phyloP scores from a whole-genome alignment of 2,797 vertebrate genomes.

The Gymnoscopelus braueri region DNA sequence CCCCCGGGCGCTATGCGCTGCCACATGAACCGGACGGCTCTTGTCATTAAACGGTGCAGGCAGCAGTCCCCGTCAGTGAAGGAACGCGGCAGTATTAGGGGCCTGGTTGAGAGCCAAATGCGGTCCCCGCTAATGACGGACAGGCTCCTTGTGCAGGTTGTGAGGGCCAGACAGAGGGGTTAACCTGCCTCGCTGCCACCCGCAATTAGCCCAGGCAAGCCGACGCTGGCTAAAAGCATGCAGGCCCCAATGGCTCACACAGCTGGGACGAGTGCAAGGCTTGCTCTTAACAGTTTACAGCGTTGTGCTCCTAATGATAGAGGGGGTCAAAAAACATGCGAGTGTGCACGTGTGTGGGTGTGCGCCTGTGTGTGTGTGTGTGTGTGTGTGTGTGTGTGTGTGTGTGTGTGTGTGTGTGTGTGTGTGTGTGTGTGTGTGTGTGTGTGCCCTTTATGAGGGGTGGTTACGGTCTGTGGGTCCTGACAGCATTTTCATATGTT shows the following conservation, averaged over 20 bases:
- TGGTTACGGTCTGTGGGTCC: constrained; percentile 55
- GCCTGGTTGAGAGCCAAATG: constrained; percentile 20
- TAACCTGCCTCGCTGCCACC: constrained; percentile 52
- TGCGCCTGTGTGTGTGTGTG: constrained; percentile 4
- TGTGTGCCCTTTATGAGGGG: constrained; percentile 47
- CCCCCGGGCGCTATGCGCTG: neutral
- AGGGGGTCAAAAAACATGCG: constrained; percentile 24
- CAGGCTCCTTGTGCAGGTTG: constrained; percentile 59
- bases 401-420: neutral
- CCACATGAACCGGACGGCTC: constrained; percentile 34
- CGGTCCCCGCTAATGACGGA: constrained; percentile 67
- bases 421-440: neutral
- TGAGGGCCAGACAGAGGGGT: constrained; percentile 31
- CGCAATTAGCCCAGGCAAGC: constrained; percentile 50
- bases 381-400: neutral
- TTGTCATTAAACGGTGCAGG: constrained; percentile 58
- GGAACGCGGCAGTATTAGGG: neutral
- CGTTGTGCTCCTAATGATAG: constrained; percentile 47
- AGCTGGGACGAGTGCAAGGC: constrained; percentile 29
- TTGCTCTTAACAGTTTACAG: constrained; percentile 23
- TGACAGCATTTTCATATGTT: constrained; percentile 49
- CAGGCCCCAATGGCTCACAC: constrained; percentile 23
- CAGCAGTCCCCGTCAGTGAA: constrained; percentile 1
- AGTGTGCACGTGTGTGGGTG: neutral
- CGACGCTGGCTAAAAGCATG: constrained; percentile 44